These are phyloP conservation scores for Ophiodon elongatus DNA, from an alignment of 2,113 vertebrate genomes.

Conservation along the genomic window DNA sequence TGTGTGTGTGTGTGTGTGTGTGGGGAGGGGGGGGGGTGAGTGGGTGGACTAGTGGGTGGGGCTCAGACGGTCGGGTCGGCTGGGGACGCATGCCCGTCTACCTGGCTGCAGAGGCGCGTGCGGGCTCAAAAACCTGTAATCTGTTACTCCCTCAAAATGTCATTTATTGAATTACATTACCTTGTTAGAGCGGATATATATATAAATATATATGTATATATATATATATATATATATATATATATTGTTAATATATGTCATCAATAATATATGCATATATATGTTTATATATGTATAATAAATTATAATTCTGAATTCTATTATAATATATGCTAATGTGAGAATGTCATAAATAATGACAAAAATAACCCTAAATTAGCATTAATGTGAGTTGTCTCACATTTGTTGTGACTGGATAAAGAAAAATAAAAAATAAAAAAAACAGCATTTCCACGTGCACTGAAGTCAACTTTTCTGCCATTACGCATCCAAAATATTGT, in stretches of 20 bases:
- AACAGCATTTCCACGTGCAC: neutral
- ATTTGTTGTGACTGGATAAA: neutral
- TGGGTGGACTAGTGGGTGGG: conserved; percentile 64
- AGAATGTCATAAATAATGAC: neutral
- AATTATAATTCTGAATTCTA: too few relatives aligned
- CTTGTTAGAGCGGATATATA: too few relatives aligned
- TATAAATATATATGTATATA: too few relatives aligned
- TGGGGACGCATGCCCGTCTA: conserved; percentile 73
- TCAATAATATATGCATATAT: too few relatives aligned
- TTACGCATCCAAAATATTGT: neutral
- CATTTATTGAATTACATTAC: too few relatives aligned
- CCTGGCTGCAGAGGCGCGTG: conserved; percentile 59
- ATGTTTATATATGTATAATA: too few relatives aligned
- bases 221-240: neutral
- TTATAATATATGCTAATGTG: fast-evolving
- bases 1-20: neutral
- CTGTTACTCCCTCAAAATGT: neutral
- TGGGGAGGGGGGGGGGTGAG: neutral
- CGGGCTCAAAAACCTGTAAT: conserved; percentile 13
- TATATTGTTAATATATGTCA: too few relatives aligned
- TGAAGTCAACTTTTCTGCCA: conserved; percentile 8
- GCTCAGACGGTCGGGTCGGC: conserved; percentile 74
- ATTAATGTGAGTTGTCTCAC: neutral
- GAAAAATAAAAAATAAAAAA: too few relatives aligned
- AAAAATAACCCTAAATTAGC: neutral